Evolutionary conservation across 1,140 invertebrate genomes (phyloP), one percentile per base, ranked within the genome.

Genomic region (Apolygus lucorum): DNA sequence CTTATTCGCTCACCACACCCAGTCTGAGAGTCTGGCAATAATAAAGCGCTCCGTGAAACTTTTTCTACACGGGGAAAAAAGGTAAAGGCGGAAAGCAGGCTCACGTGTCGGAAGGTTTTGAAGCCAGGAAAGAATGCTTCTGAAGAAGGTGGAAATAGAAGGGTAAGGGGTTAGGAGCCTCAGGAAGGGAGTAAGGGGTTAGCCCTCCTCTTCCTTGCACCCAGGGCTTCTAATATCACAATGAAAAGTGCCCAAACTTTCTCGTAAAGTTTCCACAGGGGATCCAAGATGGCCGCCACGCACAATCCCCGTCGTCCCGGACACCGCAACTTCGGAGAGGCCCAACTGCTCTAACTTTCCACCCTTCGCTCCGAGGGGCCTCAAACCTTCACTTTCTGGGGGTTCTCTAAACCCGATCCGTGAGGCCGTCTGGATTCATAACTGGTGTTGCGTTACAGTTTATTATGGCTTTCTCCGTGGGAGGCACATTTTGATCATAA

Each of bases 161-260:
- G 28, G 11, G 63, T 8, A 28, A 64, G 24, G 27, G 63, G 27
- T 14, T n/a, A 62, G 54, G 54, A 28, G 28, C 54, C 8, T 17
- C 8, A 49, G 17, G 34, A 17, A 17, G 34, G 34, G 34, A 17
- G 34, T 8, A 17, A 17, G 8, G 8, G 22, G 54, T 4, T 59
- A 4, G 2, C 22, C 22, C 54, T 59, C 11, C 54, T 21, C 11
- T 13, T 21, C 22, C 22, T 21, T 14, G 8, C 54, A 59, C 8
- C 54, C 54, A 4, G 13, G 63, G 25, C 28, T 29, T 29, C 28
- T 64, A 64, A 64, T 64, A 64, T 64, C 63, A 64, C 63, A 64
- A 64, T 64, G 63, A 64, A 64, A 64, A 64, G 63, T 64, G 63
- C 63, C 28, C 63, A 64, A 64, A 64, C 63, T 64, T 64, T 64